Evolutionary conservation across 2,888 invertebrate genomes (phyloP), one percentile per base, ranked within the genome.

Genomic region (Himalopsyche anomala): DNA sequence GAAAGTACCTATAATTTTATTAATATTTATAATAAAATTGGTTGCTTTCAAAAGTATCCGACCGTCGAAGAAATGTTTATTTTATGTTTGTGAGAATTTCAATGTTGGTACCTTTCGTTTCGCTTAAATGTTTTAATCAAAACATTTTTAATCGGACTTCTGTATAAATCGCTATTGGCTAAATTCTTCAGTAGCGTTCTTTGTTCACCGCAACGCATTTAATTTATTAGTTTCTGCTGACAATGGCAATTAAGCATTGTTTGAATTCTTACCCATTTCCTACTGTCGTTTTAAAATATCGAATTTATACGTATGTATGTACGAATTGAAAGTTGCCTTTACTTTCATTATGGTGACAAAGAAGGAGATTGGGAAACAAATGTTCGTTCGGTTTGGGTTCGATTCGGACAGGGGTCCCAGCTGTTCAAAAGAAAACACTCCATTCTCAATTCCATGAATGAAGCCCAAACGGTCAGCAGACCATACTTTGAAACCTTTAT

Each of bases 381-480:
- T 62, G 62, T 62, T 62, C 62, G 62, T 62, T 62, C 62, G 62
- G 62, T 19, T 15, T 9, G 19, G 62, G 62, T 15, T 15, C 62
- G 28, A 62, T 62, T 62, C 62, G 62, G 62, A 62, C 62, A 62
- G 19, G 62, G 62, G 62, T 19, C 62, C 62, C 62, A 62, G 62
- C 62, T 62, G 62, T 6, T 62, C 62, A 62, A 62, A 62, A 62
- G 62, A 62, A 62, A 62, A 62, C 62, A 62, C 62, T 62, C 62
- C 62, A 62, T 62, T 62, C 62, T 62, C 62, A 15, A 62, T 62
- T 62, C 28, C 62, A n/a, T 62, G 62, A 62, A 62, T 62, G 62
- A 28, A n/a, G 19, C 62, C 62, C 19, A 1, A 11, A 19, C 62
- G 9, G 62, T 62, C 62, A 62, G 62, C 62, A 28, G 62, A 62